Base-by-base conservation (phyloP, 1,140 invertebrate genomes). In the Anadara kagoshimensis region DNA sequence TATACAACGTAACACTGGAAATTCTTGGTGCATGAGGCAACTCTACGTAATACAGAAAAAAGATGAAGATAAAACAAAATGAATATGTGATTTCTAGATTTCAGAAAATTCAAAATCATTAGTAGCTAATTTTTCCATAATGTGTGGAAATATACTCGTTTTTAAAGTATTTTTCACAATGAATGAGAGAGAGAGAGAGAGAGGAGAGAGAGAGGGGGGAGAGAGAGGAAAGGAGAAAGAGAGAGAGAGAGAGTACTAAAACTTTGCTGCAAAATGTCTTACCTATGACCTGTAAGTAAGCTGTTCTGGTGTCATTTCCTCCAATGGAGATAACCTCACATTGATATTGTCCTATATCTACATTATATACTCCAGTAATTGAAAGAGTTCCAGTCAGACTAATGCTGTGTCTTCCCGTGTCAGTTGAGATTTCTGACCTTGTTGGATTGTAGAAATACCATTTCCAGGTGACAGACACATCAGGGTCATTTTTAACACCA, bases 11-110 rank as follows among this genome's bases (percentile, higher is more conserved):
- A 0, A 96, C 97, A 78, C 92, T 91, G 1, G 97, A 94, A 82
- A 96, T 95, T 41, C 93, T 94, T 0, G 98, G 97, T 24, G 95
- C 93, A 86, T 95, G 96, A 0, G 98, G 98, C 66, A 99, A 90
- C 89, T 99, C 98, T 91, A 77, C 62, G 85, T 76, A 54, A 73
- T 49, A 49, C 47, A 49, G 10, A 18, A 11, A 49, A 47, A 49
- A 18, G 4, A 49, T 18, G 47, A n/a, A 3, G 7, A 36, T 36
- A 36, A 36, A 2, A 2, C 29, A n/a, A n/a, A n/a, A n/a, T n/a
- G n/a, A n/a, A n/a, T n/a, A n/a, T n/a, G n/a, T n/a, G n/a, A n/a
- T n/a, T n/a, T n/a, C n/a, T n/a, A n/a, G n/a, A n/a, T n/a, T n/a
- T n/a, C n/a, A n/a, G n/a, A n/a, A n/a, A n/a, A n/a, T n/a, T n/a